Conservation (phyloP, 2,888 invertebrate species). For the Falcaria lacertinaria region DNA sequence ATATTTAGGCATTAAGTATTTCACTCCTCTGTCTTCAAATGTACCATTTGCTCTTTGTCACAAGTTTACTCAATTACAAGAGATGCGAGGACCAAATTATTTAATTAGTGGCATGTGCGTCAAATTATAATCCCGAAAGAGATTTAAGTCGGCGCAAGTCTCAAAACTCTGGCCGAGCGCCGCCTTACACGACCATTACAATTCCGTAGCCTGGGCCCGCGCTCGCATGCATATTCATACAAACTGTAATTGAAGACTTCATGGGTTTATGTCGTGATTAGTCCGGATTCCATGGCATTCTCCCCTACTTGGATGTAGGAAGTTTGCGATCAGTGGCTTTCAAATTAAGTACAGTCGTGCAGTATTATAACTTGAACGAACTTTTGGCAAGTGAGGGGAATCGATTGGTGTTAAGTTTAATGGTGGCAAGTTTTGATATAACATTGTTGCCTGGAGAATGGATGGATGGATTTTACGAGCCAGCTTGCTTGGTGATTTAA, state of each 20-base stretch:
- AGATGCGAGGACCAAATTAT: slow-evolving; percentile 34
- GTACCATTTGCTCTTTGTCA: slow-evolving; percentile 16
- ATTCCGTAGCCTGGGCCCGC: slow-evolving; percentile 18
- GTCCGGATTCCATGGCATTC: slow-evolving; percentile 17
- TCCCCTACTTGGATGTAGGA: neutral
- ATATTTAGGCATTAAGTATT: no score
- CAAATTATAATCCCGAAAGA: slow-evolving; percentile 39
- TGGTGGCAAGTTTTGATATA: neutral
- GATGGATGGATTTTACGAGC: no score
- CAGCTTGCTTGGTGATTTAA: no score
- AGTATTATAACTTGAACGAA: neutral
- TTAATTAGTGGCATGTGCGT: slow-evolving; percentile 44
- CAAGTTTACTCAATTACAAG: slow-evolving; percentile 26
- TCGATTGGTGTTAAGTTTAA: neutral
- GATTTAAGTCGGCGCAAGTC: slow-evolving; percentile 32
- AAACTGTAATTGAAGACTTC: slow-evolving; percentile 35
- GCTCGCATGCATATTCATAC: slow-evolving; percentile 43
- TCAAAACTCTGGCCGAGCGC: slow-evolving; percentile 8
- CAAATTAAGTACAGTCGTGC: neutral
- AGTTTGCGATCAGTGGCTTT: neutral
- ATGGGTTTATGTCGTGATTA: slow-evolving; percentile 41
- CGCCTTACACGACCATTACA: slow-evolving; percentile 33
- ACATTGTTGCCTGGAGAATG: no score
- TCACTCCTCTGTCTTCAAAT: no score
- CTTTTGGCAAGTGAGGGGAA: neutral